Evolutionary conservation across 2,113 vertebrate species (phyloP).

Genomic region (Okapia johnstoni): DNA sequence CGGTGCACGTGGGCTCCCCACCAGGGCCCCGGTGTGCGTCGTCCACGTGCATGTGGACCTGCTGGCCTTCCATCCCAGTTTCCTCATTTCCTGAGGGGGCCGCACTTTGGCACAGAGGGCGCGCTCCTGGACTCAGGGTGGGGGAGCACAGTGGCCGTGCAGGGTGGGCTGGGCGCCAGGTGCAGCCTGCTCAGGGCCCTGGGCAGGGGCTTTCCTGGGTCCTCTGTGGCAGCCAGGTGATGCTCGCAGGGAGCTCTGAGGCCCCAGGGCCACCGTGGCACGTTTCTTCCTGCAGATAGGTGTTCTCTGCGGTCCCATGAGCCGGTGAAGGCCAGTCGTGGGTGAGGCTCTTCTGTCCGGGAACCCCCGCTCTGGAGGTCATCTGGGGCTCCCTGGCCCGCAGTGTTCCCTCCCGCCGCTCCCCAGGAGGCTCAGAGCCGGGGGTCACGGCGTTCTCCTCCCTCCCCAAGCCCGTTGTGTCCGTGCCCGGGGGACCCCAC

Average conservation of each 20-base stretch:
- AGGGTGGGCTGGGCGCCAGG: accelerated
- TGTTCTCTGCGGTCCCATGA: background rate
- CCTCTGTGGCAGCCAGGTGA: background rate
- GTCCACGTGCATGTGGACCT: accelerated
- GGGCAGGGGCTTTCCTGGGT: accelerated
- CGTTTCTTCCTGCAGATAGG: accelerated
- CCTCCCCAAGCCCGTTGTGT: too few species aligned
- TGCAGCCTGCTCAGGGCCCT: background rate
- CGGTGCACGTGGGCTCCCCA: accelerated
- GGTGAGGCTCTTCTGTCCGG: background rate
- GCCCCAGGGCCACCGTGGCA: accelerated
- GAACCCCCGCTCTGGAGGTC: too few species aligned
- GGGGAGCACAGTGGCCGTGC: accelerated
- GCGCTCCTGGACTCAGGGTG: too few species aligned
- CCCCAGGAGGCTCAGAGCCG: background rate
- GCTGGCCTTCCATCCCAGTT: accelerated
- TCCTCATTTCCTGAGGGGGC: background rate
- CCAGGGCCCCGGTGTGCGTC: accelerated
- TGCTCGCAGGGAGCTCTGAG: background rate
- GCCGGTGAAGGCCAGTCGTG: accelerated
- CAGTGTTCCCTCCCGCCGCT: background rate
- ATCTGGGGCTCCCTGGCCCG: background rate
- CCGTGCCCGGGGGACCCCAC: accelerated
- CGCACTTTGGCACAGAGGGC: background rate
- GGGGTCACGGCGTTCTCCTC: background rate